phyloP scores from a whole-genome alignment of 2,888 invertebrate genomes.

The Luffia ferchaultella region DNA sequence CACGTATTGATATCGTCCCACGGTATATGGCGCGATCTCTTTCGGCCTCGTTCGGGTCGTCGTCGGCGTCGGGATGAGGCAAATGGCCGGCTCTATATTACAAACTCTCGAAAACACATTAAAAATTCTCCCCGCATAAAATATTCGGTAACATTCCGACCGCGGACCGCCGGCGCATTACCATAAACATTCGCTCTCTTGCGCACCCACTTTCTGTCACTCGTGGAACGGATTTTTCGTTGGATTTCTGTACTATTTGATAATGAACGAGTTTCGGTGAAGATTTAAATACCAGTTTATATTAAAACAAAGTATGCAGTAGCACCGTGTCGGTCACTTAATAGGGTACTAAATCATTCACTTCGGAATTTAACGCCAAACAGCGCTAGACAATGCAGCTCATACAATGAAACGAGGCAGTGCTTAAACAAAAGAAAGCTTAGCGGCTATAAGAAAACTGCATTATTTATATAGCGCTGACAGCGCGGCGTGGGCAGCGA shows the following conservation, averaged over 20 bases:
- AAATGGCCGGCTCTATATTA: background rate
- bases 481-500: slow-evolving; percentile 16
- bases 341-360: no score
- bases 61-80: background rate
- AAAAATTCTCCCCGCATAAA: background rate
- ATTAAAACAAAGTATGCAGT: no score
- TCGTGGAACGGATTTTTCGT: background rate
- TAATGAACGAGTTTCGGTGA: no score
- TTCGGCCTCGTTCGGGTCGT: background rate
- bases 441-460: background rate
- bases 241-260: background rate
- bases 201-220: background rate
- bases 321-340: no score
- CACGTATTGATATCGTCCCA: no score
- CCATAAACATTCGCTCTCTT: background rate
- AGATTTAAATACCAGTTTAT: no score
- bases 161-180: background rate
- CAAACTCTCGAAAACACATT: background rate
- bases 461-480: slow-evolving; percentile 30
- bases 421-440: background rate
- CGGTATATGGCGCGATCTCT: no score
- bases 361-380: no score
- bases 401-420: background rate
- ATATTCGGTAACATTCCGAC: background rate
- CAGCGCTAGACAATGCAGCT: no score